phyloP scores from a whole-genome alignment of 2,888 invertebrate species.

The Baronia brevicornis region DNA sequence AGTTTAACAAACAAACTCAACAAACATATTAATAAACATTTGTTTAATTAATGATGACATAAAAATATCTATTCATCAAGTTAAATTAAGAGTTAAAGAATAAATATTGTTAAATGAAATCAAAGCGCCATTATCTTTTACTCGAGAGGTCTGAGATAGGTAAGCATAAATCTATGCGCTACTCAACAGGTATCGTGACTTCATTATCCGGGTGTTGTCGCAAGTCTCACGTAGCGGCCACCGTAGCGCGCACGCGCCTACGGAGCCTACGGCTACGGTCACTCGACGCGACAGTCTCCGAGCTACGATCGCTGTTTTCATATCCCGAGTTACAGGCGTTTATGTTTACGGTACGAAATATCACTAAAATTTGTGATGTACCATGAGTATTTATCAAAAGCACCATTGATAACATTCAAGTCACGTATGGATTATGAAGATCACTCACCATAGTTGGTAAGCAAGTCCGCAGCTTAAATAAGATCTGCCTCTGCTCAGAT shows the following conservation, averaged over 20 bases:
- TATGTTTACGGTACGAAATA: too few species aligned
- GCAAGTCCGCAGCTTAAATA: slow-evolving; percentile 81
- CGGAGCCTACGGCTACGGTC: slow-evolving; percentile 40
- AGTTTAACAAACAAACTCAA: too few species aligned
- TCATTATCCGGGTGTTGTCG: slow-evolving; percentile 30
- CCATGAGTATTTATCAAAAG: too few species aligned
- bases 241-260: slow-evolving; percentile 67
- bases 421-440: slow-evolving; percentile 18
- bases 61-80: too few species aligned
- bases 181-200: slow-evolving; percentile 33
- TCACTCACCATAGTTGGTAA: slow-evolving; percentile 80
- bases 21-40: too few species aligned
- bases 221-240: slow-evolving; percentile 58
- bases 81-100: not conserved
- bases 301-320: slow-evolving; percentile 17
- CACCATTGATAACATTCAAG: slow-evolving; percentile 1
- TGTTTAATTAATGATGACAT: too few species aligned
- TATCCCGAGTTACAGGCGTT: too few species aligned
- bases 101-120: slow-evolving; percentile 4
- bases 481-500: slow-evolving; percentile 81
- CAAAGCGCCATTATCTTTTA: slow-evolving; percentile 8
- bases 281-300: slow-evolving; percentile 23
- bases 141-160: slow-evolving; percentile 12
- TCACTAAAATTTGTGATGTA: too few species aligned
- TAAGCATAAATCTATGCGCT: slow-evolving; percentile 13